Conservation (phyloP, 1,140 invertebrate species). For the Parasteatoda tepidariorum region DNA sequence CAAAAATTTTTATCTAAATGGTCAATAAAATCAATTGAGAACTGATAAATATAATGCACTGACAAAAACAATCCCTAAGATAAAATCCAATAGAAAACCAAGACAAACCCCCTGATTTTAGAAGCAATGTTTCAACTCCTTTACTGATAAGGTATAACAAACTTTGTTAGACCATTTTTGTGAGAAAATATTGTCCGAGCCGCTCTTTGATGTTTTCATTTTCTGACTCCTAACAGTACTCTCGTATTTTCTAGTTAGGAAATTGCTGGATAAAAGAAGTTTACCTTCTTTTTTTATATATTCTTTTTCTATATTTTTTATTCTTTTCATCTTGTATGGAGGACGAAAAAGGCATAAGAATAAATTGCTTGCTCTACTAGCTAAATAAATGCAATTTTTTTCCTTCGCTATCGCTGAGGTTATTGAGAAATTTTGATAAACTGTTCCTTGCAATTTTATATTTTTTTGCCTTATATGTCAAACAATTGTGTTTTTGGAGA, state of each 20-base stretch:
- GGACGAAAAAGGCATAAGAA: background rate
- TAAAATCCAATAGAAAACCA: conserved; percentile 7
- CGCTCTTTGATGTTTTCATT: conserved; percentile 37
- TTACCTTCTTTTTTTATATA: background rate
- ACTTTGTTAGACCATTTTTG: conserved; percentile 34
- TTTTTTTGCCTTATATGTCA: background rate
- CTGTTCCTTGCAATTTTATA: background rate
- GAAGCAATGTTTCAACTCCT: conserved; percentile 11
- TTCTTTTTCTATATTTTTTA: background rate
- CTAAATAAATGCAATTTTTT: conserved; percentile 31
- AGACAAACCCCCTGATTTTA: conserved; percentile 22
- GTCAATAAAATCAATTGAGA: background rate
- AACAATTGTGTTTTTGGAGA: background rate
- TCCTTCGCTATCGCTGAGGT: background rate
- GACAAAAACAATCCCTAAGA: background rate
- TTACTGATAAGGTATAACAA: conserved; percentile 27
- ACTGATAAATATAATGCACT: background rate
- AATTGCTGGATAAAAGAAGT: conserved; percentile 42
- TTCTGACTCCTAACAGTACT: background rate
- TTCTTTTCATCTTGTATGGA: background rate
- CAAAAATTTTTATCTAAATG: background rate
- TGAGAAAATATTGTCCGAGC: conserved; percentile 30
- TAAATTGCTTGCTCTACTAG: conserved; percentile 14
- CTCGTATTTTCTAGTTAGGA: conserved; percentile 48
- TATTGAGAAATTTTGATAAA: conserved; percentile 37